Conservation (phyloP, 2,797 vertebrate genomes). For the Pristis pectinata region DNA sequence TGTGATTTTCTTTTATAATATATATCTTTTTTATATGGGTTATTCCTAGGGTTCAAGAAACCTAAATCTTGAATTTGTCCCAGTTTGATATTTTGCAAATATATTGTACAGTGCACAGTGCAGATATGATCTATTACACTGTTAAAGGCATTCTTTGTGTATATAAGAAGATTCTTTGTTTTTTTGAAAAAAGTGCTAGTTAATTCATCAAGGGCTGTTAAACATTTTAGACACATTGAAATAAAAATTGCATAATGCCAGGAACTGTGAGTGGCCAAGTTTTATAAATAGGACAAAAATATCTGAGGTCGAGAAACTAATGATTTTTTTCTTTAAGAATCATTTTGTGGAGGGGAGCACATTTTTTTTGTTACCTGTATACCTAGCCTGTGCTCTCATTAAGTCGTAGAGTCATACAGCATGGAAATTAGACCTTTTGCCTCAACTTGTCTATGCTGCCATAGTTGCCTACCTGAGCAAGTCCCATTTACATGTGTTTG, state of each 20-base stretch:
- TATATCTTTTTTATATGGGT: too few relatives aligned
- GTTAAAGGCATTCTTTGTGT: background rate
- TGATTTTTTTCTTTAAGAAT: background rate
- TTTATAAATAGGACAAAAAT: background rate
- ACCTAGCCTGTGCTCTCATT: background rate
- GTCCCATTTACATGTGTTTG: too few relatives aligned
- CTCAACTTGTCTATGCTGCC: too few relatives aligned
- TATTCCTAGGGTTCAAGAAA: background rate
- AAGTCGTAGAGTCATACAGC: too few relatives aligned
- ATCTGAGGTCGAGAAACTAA: too few relatives aligned
- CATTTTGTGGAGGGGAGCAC: too few relatives aligned
- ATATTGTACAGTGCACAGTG: background rate
- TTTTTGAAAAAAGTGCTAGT: background rate
- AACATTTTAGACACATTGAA: background rate
- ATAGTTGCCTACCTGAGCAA: too few relatives aligned
- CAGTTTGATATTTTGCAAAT: background rate
- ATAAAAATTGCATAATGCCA: background rate
- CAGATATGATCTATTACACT: background rate
- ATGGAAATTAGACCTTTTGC: too few relatives aligned
- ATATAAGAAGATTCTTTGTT: background rate
- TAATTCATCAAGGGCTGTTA: background rate
- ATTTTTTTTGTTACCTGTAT: background rate
- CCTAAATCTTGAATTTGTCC: background rate
- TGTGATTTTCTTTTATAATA: too few relatives aligned
- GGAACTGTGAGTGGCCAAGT: background rate